These are phyloP conservation scores for Hippolais icterina DNA, from an alignment of 2,113 vertebrate genomes.

Conservation along the genomic window DNA sequence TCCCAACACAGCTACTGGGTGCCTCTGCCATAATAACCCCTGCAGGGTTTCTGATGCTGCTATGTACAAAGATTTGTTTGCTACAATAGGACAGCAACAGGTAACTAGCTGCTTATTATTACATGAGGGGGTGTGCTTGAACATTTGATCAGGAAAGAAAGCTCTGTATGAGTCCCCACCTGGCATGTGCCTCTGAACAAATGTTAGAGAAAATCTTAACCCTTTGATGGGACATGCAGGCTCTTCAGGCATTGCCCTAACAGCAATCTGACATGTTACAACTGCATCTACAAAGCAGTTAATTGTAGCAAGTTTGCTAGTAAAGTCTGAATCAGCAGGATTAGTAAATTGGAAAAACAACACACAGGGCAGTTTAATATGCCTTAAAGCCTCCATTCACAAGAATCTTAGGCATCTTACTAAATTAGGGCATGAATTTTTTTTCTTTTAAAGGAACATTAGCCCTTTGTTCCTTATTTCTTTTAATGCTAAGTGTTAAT, in stretches of 20 bases:
- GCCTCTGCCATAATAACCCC: not conserved
- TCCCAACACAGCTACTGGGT: not conserved
- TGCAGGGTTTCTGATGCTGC: not conserved
- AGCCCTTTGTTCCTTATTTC: slow-evolving; percentile 40
- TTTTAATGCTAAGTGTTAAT: slow-evolving; percentile 6
- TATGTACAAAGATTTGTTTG: not conserved
- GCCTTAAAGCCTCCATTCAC: slow-evolving; percentile 46
- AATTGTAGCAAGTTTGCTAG: slow-evolving; percentile 8
- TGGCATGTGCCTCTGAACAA: not conserved
- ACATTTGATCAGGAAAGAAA: not conserved
- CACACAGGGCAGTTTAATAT: slow-evolving; percentile 7
- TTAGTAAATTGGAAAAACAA: slow-evolving; percentile 16
- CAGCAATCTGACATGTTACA: not conserved
- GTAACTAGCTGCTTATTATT: not conserved
- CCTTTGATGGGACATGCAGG: not conserved
- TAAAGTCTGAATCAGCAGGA: slow-evolving; percentile 50
- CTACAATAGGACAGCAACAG: not conserved
- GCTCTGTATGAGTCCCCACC: not conserved
- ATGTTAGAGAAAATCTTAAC: not conserved
- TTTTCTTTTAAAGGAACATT: slow-evolving; percentile 48
- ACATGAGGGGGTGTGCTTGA: not conserved
- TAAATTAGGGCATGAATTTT: slow-evolving; percentile 43
- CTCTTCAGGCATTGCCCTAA: not conserved
- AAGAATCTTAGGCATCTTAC: slow-evolving; percentile 63
- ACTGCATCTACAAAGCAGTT: not conserved